phyloP scores from a whole-genome alignment of 1,140 invertebrate species.

The Diachasma alloeum region DNA sequence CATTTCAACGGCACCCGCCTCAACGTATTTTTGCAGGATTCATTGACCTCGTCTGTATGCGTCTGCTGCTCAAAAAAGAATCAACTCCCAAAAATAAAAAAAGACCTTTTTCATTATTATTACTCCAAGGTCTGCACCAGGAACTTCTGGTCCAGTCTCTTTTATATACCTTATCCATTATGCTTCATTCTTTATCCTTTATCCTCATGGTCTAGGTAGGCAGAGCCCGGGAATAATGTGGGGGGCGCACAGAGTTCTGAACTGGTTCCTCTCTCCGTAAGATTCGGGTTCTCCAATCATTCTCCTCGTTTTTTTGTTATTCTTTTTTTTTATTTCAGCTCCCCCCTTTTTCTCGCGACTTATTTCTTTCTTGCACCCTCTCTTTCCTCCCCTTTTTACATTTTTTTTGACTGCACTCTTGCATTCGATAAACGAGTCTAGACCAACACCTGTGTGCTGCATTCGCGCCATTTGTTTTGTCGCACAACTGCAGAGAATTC shows the following conservation, averaged over 20 bases:
- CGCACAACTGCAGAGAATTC: constrained; percentile 12
- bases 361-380: constrained; percentile 11
- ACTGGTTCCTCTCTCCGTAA: constrained; percentile 46
- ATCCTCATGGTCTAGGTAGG: constrained; percentile 10
- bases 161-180: constrained; percentile 49
- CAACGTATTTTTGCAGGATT: constrained; percentile 50
- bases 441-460: constrained; percentile 56
- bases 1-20: constrained; percentile 8
- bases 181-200: constrained; percentile 49
- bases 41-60: constrained; percentile 23
- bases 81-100: constrained; percentile 15
- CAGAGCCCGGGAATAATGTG: constrained; percentile 32
- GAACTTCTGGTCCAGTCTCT: constrained; percentile 33
- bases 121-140: background rate
- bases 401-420: constrained; percentile 17
- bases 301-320: background rate
- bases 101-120: constrained; percentile 14
- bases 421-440: constrained; percentile 52
- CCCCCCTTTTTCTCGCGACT: constrained; percentile 19
- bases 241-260: constrained; percentile 32
- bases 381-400: constrained; percentile 6
- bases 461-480: constrained; percentile 33
- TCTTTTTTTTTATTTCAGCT: constrained; percentile 9
- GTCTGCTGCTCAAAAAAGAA: background rate
- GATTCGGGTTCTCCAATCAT: constrained; percentile 6